A percentile compares a stretch with the other conserved stretches of the same genome.
These are phyloP conservation scores for Microtus oregoni DNA, from an alignment of 2,113 vertebrate genomes.

Conservation along the genomic window DNA sequence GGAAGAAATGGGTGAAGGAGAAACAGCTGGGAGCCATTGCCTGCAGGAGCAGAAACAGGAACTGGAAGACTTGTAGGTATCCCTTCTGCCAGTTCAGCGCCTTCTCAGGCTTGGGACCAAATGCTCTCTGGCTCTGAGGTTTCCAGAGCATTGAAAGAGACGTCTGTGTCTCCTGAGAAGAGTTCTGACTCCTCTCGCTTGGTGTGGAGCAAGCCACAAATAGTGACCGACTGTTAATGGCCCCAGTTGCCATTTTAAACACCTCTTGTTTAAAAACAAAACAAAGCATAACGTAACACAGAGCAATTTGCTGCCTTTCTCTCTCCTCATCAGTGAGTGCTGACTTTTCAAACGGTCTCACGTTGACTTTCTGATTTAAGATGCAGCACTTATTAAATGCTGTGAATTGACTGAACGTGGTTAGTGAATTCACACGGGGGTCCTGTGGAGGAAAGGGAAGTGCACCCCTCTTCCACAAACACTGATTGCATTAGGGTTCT, in stretches of 20 bases:
- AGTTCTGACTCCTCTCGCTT: background rate
- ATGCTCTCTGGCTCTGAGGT: background rate
- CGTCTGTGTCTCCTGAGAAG: background rate
- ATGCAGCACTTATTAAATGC: constrained; percentile 31
- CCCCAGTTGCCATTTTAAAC: background rate
- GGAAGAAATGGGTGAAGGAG: background rate
- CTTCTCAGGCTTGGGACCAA: too few relatives aligned
- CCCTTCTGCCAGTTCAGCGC: background rate
- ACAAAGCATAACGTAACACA: background rate
- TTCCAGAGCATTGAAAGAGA: background rate
- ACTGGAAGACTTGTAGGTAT: too few relatives aligned
- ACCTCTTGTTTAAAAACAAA: background rate
- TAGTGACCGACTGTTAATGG: background rate
- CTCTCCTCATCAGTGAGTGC: constrained; percentile 1
- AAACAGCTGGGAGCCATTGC: background rate
- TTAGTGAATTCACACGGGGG: background rate
- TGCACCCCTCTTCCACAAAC: background rate
- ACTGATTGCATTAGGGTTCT: background rate
- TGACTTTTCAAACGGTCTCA: constrained; percentile 13
- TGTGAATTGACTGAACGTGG: background rate
- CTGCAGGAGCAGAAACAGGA: background rate
- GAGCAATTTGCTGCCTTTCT: constrained; percentile 54
- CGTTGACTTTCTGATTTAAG: background rate
- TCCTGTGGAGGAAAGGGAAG: background rate
- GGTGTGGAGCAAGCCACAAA: background rate